Conservation (phyloP, 2,797 vertebrate genomes). For the Champsocephalus gunnari region DNA sequence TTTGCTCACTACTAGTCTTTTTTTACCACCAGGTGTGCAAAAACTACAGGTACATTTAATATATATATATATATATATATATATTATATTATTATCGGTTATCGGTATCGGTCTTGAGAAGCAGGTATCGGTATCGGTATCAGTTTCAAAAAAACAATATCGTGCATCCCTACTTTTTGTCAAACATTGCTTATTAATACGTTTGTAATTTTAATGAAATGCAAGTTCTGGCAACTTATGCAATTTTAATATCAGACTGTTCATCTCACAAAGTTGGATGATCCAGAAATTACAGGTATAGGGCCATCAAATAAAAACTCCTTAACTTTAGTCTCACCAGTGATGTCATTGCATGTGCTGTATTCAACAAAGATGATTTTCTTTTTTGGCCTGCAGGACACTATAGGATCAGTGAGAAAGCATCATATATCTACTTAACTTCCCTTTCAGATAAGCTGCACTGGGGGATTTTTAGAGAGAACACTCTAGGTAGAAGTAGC, state of each 20-base stretch:
- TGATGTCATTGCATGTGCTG: constrained; percentile 15
- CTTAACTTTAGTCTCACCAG: not conserved
- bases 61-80: no score
- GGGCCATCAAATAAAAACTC: not conserved
- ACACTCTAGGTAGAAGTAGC: constrained; percentile 9
- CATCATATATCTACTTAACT: constrained; percentile 55
- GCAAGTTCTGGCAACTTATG: constrained; percentile 5
- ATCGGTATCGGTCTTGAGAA: no score
- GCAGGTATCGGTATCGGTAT: no score
- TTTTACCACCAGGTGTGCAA: no score
- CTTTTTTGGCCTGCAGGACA: constrained; percentile 33
- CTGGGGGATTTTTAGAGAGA: constrained; percentile 36
- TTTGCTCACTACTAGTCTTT: no score
- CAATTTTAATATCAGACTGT: constrained; percentile 19
- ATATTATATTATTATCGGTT: no score
- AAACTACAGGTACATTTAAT: no score
- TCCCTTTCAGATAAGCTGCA: constrained; percentile 47
- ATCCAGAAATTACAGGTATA: constrained; percentile 1
- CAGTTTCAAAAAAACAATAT: no score
- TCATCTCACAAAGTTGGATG: not conserved
- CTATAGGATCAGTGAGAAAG: constrained; percentile 27
- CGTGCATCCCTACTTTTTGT: constrained; percentile 7
- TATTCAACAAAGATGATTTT: constrained; percentile 28
- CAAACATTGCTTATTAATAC: not conserved
- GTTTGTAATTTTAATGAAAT: not conserved